Evolutionary conservation across 2,888 invertebrate genomes (phyloP).

Genomic region (Hirtodrosophila duncani): DNA sequence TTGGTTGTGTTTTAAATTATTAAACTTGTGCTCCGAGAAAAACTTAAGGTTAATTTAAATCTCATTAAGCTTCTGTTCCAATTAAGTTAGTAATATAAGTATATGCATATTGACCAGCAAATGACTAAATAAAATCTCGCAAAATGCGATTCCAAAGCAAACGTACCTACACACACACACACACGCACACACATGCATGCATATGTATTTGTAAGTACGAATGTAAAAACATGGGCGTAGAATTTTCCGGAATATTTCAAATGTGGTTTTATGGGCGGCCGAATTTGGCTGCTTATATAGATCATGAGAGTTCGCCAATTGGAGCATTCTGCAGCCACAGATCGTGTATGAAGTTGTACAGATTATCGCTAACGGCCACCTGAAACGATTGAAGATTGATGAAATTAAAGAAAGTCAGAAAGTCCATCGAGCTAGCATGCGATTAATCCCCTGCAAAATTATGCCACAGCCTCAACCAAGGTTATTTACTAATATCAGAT

Average conservation of each 20-base stretch:
- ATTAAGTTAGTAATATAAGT: conserved; percentile 13
- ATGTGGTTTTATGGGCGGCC: conserved; percentile 14
- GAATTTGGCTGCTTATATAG: conserved; percentile 73
- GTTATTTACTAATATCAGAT: too few relatives aligned
- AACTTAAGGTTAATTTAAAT: too few relatives aligned
- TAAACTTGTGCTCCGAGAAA: conserved; percentile 7
- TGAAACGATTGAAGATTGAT: too few relatives aligned
- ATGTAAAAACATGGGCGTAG: conserved; percentile 14
- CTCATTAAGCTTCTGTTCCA: conserved; percentile 5
- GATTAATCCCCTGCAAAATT: too few relatives aligned
- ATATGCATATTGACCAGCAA: conserved; percentile 72
- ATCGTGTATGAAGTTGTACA: conserved; percentile 96
- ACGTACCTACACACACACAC: too few relatives aligned
- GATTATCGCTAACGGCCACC: conserved; percentile 94
- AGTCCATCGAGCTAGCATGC: too few relatives aligned
- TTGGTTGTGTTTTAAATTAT: too few relatives aligned
- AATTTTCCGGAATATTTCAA: conserved; percentile 43
- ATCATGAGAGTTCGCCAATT: conserved; percentile 95
- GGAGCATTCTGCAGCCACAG: conserved; percentile 98
- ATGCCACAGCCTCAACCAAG: too few relatives aligned
- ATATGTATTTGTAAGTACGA: too few relatives aligned
- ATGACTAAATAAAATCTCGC: conserved; percentile 46
- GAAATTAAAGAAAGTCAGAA: too few relatives aligned
- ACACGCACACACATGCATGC: too few relatives aligned
- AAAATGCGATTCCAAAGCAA: conserved; percentile 25